Evolutionary conservation across 2,113 vertebrate genomes (phyloP).

Genomic region (Natator depressus): DNA sequence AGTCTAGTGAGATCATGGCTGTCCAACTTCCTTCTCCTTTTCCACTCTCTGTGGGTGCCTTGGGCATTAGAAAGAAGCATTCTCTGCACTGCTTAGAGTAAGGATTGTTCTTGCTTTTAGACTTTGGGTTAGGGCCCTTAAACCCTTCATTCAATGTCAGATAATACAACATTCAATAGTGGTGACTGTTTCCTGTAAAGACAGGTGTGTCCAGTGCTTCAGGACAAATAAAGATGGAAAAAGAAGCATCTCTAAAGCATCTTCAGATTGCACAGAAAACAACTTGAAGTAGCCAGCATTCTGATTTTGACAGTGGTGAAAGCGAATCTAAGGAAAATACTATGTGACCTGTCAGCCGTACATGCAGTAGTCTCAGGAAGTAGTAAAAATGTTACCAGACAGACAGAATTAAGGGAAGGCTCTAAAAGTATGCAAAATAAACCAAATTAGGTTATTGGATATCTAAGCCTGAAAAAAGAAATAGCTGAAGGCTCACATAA

Average conservation of each 20-base stretch:
- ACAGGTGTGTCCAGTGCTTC: fast-evolving
- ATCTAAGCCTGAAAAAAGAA: not conserved
- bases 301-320: not conserved
- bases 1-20: too few species aligned
- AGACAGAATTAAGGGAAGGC: not conserved
- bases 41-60: not conserved
- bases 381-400: not conserved
- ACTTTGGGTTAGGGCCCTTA: not conserved
- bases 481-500: not conserved
- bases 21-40: not conserved
- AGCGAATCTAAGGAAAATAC: not conserved
- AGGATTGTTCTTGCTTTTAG: not conserved
- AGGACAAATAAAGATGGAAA: not conserved
- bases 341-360: not conserved
- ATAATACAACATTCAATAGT: not conserved
- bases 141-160: not conserved
- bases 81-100: not conserved
- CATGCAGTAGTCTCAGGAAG: not conserved
- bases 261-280: not conserved
- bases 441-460: not conserved
- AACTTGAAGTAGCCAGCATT: not conserved
- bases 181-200: not conserved
- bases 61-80: not conserved
- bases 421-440: not conserved
- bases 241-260: not conserved